Evolutionary conservation across 35 echinoderm and acorn worm genomes (phyloP).

Genomic region (Acanthaster planci): DNA sequence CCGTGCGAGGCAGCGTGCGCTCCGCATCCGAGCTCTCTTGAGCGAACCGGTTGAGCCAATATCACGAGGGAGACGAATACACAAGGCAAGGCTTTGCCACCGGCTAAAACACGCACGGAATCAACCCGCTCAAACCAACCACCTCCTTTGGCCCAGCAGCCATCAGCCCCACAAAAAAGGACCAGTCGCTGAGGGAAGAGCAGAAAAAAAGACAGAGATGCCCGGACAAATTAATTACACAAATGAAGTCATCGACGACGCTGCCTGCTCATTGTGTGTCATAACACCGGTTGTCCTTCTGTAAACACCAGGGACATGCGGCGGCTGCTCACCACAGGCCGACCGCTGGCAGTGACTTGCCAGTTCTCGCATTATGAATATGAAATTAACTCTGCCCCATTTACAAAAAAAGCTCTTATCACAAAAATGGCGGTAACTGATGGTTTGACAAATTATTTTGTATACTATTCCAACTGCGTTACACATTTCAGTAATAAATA

Average conservation of each 20-base stretch:
- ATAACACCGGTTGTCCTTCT: conserved; percentile 1
- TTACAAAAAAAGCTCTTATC: too few species aligned
- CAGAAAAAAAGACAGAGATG: background rate
- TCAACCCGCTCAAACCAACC: too few species aligned
- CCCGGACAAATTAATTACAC: conserved; percentile 18
- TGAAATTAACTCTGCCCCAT: background rate
- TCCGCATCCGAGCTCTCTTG: background rate
- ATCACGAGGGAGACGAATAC: background rate
- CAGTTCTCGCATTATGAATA: background rate
- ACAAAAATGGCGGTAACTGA: too few species aligned
- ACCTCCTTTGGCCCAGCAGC: background rate
- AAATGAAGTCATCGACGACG: conserved; percentile 19
- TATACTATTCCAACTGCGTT: too few species aligned
- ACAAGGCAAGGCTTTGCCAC: background rate
- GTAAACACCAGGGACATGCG: background rate
- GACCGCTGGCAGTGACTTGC: background rate
- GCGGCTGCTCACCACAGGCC: background rate
- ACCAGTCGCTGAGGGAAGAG: background rate
- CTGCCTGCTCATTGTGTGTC: background rate
- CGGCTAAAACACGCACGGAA: background rate
- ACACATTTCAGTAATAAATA: too few species aligned
- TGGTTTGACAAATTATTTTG: too few species aligned
- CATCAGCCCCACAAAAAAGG: background rate
- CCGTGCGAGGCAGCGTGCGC: background rate
- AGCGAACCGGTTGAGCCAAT: background rate